A percentile compares a stretch with the other conserved stretches of the same genome.
Conservation (phyloP, 2,888 invertebrate species). For the Notodonta dromedarius region DNA sequence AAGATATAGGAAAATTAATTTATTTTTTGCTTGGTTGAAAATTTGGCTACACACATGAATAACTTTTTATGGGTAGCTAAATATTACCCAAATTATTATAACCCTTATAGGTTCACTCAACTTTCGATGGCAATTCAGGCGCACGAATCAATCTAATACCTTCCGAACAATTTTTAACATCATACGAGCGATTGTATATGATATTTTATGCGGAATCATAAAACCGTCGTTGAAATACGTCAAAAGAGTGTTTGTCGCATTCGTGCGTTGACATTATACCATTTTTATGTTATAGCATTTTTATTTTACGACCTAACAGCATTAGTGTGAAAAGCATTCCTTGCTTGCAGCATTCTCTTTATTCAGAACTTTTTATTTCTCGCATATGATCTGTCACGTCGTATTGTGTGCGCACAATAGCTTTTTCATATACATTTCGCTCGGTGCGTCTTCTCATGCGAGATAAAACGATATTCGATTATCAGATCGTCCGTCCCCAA, state of each 20-base stretch:
- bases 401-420: slow-evolving; percentile 20
- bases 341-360: slow-evolving; percentile 24
- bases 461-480: slow-evolving; percentile 56
- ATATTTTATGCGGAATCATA: slow-evolving; percentile 70
- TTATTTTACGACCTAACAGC: slow-evolving; percentile 40
- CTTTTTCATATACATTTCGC: slow-evolving; percentile 28
- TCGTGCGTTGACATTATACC: slow-evolving; percentile 56
- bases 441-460: slow-evolving; percentile 31
- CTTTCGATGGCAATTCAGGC: slow-evolving; percentile 28
- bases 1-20: too few relatives aligned
- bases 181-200: slow-evolving; percentile 61
- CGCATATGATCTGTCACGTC: slow-evolving; percentile 32
- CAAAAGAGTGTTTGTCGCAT: slow-evolving; percentile 60
- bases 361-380: slow-evolving; percentile 33
- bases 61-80: too few relatives aligned
- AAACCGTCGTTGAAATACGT: slow-evolving; percentile 67
- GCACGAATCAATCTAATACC: slow-evolving; percentile 26
- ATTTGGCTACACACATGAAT: too few relatives aligned
- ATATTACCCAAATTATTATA: too few relatives aligned
- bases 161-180: slow-evolving; percentile 53
- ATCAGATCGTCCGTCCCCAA: slow-evolving; percentile 50
- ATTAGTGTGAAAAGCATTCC: slow-evolving; percentile 44
- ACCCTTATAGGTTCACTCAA: too few relatives aligned
- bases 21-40: too few relatives aligned
- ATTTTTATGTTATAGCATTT: slow-evolving; percentile 51